Evolutionary conservation across 2,888 invertebrate species (phyloP), one percentile per base, ranked within the genome.

Genomic region (Trisateles emortualis): DNA sequence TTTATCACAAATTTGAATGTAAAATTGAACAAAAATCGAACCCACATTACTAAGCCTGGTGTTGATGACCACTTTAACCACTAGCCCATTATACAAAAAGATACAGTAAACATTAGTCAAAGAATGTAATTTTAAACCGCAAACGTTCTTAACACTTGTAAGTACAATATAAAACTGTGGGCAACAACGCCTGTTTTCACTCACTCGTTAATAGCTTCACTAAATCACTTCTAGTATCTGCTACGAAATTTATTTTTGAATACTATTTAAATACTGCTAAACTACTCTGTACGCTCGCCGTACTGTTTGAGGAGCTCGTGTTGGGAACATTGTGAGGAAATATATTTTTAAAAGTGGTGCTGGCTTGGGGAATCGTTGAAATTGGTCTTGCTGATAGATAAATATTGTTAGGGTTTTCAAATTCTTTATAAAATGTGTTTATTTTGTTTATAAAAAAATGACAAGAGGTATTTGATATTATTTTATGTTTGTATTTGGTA

Each of bases 161-260:
- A 74, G 57, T 45, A 72, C 65, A 69, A 69, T 76, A 71, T 69
- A 72, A 73, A 46, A 68, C 62, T 45, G 48, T 44, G 42, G 57
- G 52, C 53, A 48, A 19, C 42, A 32, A 38, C 69, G 78, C 75
- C 90, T 90, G 91, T 81, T 78, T 76, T 84, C 72, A 84, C 75
- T 92, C 91, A 89, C 81, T 90, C 88, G 70, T 64, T 84, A 74
- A 72, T 67, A 72, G 78, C 84, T 77, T 80, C 78, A 80, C 76
- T 91, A 90, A 91, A 91, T 90, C 87, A 87, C 84, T 59, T 60
- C 69, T 69, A 69, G 68, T 74, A 75, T 71, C 69, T 75, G 78
- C 67, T 68, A 53, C 61, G 62, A 72, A 73, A 82, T 79, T 80
- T 85, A 84, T 86, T 85, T 84, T 84, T 78, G 70, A 83, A 83